Evolutionary conservation across 2,888 invertebrate genomes (phyloP).

Genomic region (Oxycera nigricornis): DNA sequence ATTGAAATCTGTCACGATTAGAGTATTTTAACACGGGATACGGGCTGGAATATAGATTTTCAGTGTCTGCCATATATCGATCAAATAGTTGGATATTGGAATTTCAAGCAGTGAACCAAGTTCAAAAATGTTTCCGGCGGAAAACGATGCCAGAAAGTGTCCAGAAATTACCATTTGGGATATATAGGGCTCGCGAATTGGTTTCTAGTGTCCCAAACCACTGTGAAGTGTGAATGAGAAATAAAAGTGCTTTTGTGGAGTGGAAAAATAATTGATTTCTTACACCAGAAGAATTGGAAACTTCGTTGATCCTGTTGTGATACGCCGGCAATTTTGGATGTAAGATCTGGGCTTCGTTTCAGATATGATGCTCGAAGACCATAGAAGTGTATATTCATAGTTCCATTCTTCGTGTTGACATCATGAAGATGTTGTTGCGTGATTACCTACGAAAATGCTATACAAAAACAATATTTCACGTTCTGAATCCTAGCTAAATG

Average conservation of each 20-base stretch:
- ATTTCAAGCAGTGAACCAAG: neutral
- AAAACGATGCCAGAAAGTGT: too few relatives aligned
- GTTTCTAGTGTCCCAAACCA: too few relatives aligned
- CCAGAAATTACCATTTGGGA: too few relatives aligned
- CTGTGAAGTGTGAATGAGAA: too few relatives aligned
- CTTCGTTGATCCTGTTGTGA: neutral
- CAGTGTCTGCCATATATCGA: neutral
- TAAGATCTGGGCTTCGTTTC: neutral
- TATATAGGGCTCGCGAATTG: too few relatives aligned
- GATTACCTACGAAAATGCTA: neutral
- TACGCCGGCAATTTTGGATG: neutral
- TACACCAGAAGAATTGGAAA: neutral
- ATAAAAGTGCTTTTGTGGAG: too few relatives aligned
- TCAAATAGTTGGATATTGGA: neutral
- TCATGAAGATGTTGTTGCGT: neutral
- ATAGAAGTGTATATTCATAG: neutral
- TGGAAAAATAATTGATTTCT: too few relatives aligned
- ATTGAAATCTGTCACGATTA: slow-evolving; percentile 62
- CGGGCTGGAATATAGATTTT: slow-evolving; percentile 17
- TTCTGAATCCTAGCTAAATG: neutral
- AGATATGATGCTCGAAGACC: too few relatives aligned
- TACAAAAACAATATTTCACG: neutral
- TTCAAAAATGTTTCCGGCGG: too few relatives aligned
- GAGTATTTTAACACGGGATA: slow-evolving; percentile 50
- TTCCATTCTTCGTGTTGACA: neutral